Evolutionary conservation across 1,140 invertebrate species (phyloP).

Genomic region (Drosophila orosa): DNA sequence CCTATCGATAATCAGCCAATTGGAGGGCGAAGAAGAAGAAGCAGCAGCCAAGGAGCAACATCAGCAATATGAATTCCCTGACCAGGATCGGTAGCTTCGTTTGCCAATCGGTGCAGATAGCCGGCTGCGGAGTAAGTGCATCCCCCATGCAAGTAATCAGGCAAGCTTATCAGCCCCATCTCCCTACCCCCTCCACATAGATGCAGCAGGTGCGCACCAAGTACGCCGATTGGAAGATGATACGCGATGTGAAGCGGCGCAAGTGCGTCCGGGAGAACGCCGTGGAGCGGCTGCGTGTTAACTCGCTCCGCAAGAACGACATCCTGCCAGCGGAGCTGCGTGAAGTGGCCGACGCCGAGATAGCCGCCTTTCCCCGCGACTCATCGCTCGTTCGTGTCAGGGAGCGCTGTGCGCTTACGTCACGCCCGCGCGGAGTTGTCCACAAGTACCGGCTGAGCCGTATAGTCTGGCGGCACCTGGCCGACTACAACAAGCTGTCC

Average conservation of each 20-base stretch:
- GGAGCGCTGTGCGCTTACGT: conserved; percentile 92
- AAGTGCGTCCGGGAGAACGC: conserved; percentile 89
- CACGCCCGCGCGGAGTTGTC: conserved; percentile 89
- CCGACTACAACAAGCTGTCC: conserved; percentile 95
- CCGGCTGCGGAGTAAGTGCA: conserved; percentile 74
- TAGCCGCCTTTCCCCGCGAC: conserved; percentile 90
- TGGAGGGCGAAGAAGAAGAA: conserved; percentile 4
- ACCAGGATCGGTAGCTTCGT: conserved; percentile 61
- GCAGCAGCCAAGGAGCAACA: conserved; percentile 7
- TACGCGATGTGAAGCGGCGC: conserved; percentile 92
- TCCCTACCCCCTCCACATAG: conserved; percentile 76
- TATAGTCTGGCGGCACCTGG: conserved; percentile 93
- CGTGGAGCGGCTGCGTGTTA: conserved; percentile 89
- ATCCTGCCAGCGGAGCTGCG: conserved; percentile 92
- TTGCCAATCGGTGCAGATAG: conserved; percentile 70
- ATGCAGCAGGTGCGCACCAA: conserved; percentile 89
- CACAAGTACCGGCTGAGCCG: conserved; percentile 92
- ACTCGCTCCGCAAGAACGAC: conserved; percentile 91
- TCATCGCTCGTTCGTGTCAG: conserved; percentile 87
- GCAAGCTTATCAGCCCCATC: not conserved
- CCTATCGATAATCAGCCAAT: not conserved
- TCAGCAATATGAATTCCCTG: conserved; percentile 68
- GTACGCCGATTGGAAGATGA: conserved; percentile 92
- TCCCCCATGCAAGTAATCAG: too few species aligned
- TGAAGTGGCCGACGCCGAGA: conserved; percentile 90